Percentiles rank a stretch among this genome's conserved stretches.
Evolutionary conservation across 2,888 invertebrate genomes (phyloP).

Genomic region (Melanotus villosus): DNA sequence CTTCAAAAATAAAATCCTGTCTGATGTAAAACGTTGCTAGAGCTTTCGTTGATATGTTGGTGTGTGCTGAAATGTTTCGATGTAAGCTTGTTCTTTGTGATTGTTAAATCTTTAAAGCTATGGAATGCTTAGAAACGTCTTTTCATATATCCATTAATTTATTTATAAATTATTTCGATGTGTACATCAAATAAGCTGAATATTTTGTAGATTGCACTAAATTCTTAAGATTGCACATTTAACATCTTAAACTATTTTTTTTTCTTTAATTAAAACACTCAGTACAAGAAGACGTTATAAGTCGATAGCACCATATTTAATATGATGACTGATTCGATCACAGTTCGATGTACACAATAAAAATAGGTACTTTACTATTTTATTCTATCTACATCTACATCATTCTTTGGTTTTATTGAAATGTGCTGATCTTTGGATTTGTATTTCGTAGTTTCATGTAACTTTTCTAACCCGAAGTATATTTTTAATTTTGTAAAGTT

Average conservation of each 20-base stretch:
- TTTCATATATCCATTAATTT: no score
- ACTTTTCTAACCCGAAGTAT: no score
- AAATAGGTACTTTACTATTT: neutral
- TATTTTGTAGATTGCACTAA: conserved; percentile 53
- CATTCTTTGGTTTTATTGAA: conserved; percentile 28
- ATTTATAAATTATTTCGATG: conserved; percentile 21
- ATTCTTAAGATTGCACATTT: conserved; percentile 57
- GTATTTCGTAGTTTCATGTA: neutral
- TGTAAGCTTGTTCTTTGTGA: neutral
- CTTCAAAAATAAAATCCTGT: conserved; percentile 50
- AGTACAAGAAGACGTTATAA: conserved; percentile 44
- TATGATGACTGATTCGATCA: conserved; percentile 59
- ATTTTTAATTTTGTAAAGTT: no score
- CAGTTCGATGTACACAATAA: conserved; percentile 44
- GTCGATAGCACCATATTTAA: conserved; percentile 62
- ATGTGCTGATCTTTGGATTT: neutral
- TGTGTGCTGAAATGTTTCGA: conserved; percentile 27
- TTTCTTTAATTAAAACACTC: no score
- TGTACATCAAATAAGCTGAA: conserved; percentile 44
- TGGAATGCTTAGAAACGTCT: conserved; percentile 25
- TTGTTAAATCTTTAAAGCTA: neutral
- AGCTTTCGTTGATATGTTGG: conserved; percentile 44
- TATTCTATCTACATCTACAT: conserved; percentile 31
- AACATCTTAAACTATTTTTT: conserved; percentile 51
- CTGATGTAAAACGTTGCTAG: conserved; percentile 40